Conservation (phyloP, 2,113 vertebrate genomes). For the Scomber colias region DNA sequence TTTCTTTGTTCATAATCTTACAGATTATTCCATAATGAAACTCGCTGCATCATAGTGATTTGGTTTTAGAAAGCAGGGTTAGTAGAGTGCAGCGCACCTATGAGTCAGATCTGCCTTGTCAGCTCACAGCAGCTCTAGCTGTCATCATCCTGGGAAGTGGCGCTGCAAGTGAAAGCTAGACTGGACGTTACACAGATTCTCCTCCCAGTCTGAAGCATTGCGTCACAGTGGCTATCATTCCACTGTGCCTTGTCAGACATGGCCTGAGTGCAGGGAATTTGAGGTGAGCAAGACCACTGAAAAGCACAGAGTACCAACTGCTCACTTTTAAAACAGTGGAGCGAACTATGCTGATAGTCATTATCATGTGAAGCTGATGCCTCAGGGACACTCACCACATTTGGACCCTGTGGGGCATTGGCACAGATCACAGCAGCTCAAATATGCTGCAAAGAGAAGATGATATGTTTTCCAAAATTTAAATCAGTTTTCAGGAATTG, state of each 20-base stretch:
- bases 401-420: too few relatives aligned
- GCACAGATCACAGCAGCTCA: too few relatives aligned
- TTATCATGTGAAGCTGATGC: too few relatives aligned
- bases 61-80: constrained; percentile 4
- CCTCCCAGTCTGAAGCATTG: constrained; percentile 2
- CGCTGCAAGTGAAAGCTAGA: constrained; percentile 15
- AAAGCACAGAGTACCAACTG: too few relatives aligned
- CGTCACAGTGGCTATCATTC: not conserved
- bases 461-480: too few relatives aligned
- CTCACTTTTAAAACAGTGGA: too few relatives aligned
- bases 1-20: not conserved
- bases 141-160: constrained; percentile 31
- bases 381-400: too few relatives aligned
- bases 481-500: too few relatives aligned
- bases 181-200: constrained; percentile 2
- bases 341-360: too few relatives aligned
- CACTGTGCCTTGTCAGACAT: not conserved
- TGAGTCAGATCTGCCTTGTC: constrained; percentile 42
- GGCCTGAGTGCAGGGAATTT: not conserved
- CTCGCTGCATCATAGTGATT: not conserved
- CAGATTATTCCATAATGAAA: not conserved
- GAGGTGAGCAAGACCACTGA: not conserved
- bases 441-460: too few relatives aligned
- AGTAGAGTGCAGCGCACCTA: not conserved
- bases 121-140: constrained; percentile 30